These are phyloP conservation scores for Linhomoeus sp. DNA, from an alignment of 2,888 invertebrate species.

Conservation along the genomic window DNA sequence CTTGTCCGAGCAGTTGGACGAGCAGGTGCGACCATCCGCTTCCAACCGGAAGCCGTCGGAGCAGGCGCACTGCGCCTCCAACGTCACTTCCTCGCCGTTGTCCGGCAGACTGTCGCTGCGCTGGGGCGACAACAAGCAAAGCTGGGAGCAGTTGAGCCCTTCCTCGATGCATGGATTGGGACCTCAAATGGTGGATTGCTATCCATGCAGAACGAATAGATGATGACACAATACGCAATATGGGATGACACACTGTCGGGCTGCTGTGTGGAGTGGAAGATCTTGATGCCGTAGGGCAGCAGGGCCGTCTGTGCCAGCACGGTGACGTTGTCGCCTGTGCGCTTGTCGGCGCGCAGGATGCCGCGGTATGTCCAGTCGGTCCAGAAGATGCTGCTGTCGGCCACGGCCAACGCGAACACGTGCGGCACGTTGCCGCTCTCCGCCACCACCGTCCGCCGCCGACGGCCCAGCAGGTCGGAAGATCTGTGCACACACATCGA, in stretches of 20 bases:
- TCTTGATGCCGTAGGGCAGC: conserved; percentile 79
- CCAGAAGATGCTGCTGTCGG: conserved; percentile 78
- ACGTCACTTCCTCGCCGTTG: conserved; percentile 2
- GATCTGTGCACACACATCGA: conserved; percentile 5
- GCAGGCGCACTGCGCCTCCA: conserved; percentile 12
- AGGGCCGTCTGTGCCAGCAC: conserved; percentile 82
- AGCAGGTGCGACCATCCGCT: conserved; percentile 14
- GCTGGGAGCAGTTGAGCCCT: conserved; percentile 49
- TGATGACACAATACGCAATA: no score
- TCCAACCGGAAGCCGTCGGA: conserved; percentile 17
- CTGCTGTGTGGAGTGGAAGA: conserved; percentile 77
- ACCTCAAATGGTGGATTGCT: conserved; percentile 16
- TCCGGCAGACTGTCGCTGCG: no score
- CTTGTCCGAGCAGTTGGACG: conserved; percentile 12
- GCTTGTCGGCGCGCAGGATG: conserved; percentile 43
- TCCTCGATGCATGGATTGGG: conserved; percentile 50
- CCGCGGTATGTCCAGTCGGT: conserved; percentile 64
- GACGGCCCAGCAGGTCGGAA: conserved; percentile 14
- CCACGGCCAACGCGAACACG: conserved; percentile 74
- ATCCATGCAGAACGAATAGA: no score
- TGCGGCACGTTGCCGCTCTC: conserved; percentile 52
- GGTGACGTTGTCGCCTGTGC: conserved; percentile 68
- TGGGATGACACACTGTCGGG: conserved; percentile 36
- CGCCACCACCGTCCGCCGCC: conserved; percentile 14
- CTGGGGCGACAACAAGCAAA: conserved; percentile 57